Evolutionary conservation across 1,140 invertebrate species (phyloP), one percentile per base, ranked within the genome.

Genomic region (Battus philenor): DNA sequence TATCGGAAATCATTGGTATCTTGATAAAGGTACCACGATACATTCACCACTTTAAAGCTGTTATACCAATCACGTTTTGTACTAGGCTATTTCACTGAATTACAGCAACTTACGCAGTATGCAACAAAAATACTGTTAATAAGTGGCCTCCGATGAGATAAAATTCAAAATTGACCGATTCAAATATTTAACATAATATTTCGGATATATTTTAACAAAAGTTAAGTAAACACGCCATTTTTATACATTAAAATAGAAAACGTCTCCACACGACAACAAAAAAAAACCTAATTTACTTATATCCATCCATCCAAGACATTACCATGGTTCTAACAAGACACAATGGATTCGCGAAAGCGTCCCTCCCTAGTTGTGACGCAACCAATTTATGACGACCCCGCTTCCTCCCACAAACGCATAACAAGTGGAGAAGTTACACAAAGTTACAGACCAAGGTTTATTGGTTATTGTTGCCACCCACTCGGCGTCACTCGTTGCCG

Each of bases 221-320:
- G 17, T 17, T 4, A 32, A 31, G n/a, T 31, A 15, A 1, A 12
- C 33, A 22, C 32, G 17, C 24, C 38, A 32, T 38, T 38, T 39
- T 16, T 31, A 24, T 46, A 31, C 18, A 22, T 26, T 44, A 54
- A 52, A 49, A 44, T 33, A 50, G 41, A 36, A 38, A 39, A 10
- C 22, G 20, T 56, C 20, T 47, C 47, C 55, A 67, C 46, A 56
- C 53, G 26, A 30, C 53, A 10, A 26, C 2, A 7, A 7, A 26
- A 66, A 73, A 70, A 76, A 83, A 72, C 69, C 77, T 78, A 83
- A 83, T 81, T 81, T 79, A 74, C 75, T 76, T 71, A 71, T 64
- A 76, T 72, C 68, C 65, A 70, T 68, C 72, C 73, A 74, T 74
- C 71, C 68, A 81, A 79, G 79, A 83, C 75, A 80, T 80, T 77